phyloP scores from a whole-genome alignment of 2,113 vertebrate species.

The Conger conger region DNA sequence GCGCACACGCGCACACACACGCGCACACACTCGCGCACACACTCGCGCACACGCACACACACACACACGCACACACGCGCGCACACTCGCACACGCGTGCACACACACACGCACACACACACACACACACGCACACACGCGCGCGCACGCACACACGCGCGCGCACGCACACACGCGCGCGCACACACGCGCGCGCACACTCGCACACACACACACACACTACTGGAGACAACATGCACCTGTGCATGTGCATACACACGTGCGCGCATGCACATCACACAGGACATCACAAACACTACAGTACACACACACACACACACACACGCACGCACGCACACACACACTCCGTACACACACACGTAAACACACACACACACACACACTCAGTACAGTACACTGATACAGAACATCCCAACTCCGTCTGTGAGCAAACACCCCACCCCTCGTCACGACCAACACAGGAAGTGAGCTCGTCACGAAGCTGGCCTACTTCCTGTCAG shows the following conservation, averaged over 20 bases:
- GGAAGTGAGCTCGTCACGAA: not conserved
- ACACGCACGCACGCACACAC: not conserved
- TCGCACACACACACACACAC: constrained; percentile 13
- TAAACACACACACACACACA: not conserved
- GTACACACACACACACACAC: constrained; percentile 17
- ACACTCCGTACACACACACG: constrained; percentile 17
- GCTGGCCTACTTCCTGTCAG: not conserved
- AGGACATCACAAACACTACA: no score
- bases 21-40: not conserved
- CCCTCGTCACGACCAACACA: not conserved
- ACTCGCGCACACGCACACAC: constrained; percentile 19
- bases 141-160: not conserved
- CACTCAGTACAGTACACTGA: constrained; percentile 48
- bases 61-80: not conserved
- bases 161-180: constrained; percentile 14
- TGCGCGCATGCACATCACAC: not conserved
- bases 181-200: not conserved
- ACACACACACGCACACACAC: no score
- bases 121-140: constrained; percentile 18
- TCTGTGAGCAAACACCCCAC: constrained; percentile 23
- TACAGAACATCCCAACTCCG: constrained; percentile 31
- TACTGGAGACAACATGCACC: no score
- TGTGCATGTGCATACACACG: constrained; percentile 5
- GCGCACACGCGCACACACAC: constrained; percentile 17
- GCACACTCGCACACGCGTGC: constrained; percentile 1